Evolutionary conservation across 2,888 invertebrate genomes (phyloP).

Genomic region (Megaustenia siamemsis): DNA sequence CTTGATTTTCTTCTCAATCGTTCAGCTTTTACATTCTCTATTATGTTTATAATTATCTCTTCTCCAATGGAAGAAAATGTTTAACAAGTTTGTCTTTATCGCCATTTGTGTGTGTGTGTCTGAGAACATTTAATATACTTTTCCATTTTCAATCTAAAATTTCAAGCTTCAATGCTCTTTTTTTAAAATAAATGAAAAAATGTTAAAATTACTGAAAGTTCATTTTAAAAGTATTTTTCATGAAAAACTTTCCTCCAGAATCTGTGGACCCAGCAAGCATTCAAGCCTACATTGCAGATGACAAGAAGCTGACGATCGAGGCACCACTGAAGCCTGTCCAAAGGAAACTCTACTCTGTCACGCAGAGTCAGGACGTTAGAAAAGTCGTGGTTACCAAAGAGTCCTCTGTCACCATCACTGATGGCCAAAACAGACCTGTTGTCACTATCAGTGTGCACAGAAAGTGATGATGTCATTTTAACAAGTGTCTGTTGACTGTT

Average conservation of each 20-base stretch:
- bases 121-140: too few species aligned
- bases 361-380: constrained; percentile 73
- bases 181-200: not conserved
- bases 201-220: not conserved
- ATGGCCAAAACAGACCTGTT: constrained; percentile 71
- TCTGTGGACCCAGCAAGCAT: constrained; percentile 77
- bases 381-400: constrained; percentile 74
- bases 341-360: constrained; percentile 68
- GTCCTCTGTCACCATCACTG: constrained; percentile 73
- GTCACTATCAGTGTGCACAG: constrained; percentile 75
- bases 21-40: too few species aligned
- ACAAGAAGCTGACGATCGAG: constrained; percentile 77
- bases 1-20: too few species aligned
- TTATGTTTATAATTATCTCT: too few species aligned
- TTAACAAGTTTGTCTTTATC: too few species aligned
- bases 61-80: too few species aligned
- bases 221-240: not conserved
- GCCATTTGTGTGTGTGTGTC: too few species aligned
- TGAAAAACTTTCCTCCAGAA: constrained; percentile 16
- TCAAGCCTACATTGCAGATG: constrained; percentile 77
- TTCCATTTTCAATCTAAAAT: too few species aligned
- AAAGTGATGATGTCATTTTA: constrained; percentile 56
- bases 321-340: constrained; percentile 76
- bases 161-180: not conserved
- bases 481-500: not conserved